phyloP scores from a whole-genome alignment of 2,888 invertebrate genomes.

The Schizaphis graminum region DNA sequence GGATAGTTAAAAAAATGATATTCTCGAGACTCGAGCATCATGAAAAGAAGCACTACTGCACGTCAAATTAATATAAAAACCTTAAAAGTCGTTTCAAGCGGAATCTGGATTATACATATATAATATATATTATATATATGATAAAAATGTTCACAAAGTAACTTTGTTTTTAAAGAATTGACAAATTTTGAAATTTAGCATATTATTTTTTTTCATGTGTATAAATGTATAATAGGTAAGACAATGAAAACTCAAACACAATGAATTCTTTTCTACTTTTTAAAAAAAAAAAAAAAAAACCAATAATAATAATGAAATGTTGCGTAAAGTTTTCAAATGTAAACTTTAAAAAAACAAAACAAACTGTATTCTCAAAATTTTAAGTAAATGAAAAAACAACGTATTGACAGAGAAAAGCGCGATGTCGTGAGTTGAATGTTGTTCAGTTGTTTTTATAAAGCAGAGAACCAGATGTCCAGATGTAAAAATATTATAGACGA shows the following conservation, averaged over 20 bases:
- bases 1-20: neutral
- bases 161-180: neutral
- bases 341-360: slow-evolving; percentile 21
- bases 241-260: neutral
- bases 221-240: neutral
- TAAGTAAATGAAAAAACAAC: neutral
- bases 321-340: neutral
- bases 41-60: neutral
- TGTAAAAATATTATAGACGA: neutral
- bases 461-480: neutral
- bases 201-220: neutral
- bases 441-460: neutral
- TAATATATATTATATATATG: neutral
- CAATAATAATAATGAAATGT: neutral
- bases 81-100: neutral
- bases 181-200: neutral
- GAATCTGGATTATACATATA: neutral
- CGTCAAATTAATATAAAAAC: neutral
- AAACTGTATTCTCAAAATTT: neutral
- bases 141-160: neutral
- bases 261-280: neutral
- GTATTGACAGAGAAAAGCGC: neutral
- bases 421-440: neutral
- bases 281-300: neutral
- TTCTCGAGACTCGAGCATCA: neutral